A percentile compares a stretch with the other conserved stretches of the same genome.
These are phyloP conservation scores for Atherinosoma microstoma DNA, from an alignment of 2,797 vertebrate species.

Conservation along the genomic window DNA sequence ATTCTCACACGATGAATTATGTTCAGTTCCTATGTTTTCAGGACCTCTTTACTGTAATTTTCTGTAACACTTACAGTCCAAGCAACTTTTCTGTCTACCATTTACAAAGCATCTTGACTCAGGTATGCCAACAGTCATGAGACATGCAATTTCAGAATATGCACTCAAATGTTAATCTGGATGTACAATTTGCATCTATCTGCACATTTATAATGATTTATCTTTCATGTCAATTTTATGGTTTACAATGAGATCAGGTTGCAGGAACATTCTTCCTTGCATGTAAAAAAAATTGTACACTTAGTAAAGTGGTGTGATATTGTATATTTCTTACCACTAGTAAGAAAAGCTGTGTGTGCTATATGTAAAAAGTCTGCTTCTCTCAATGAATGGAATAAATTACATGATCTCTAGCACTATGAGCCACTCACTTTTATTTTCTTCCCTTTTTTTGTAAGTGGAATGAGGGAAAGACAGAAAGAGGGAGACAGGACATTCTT, in stretches of 20 bases:
- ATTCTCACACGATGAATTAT: neutral
- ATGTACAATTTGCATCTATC: neutral
- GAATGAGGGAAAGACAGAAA: constrained; percentile 26
- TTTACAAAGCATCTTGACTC: neutral
- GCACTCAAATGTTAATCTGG: neutral
- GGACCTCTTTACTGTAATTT: neutral
- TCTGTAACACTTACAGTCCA: neutral
- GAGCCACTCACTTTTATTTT: constrained; percentile 10
- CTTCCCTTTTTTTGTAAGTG: neutral
- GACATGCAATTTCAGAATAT: neutral
- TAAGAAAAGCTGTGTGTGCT: constrained; percentile 1
- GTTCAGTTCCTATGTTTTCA: neutral
- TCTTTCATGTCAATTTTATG: neutral
- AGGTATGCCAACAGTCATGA: neutral
- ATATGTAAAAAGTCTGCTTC: constrained; percentile 7
- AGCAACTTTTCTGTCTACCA: neutral
- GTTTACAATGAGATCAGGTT: neutral
- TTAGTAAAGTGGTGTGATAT: neutral
- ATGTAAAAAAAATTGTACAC: neutral
- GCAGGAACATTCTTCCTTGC: neutral
- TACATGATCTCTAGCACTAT: constrained; percentile 38
- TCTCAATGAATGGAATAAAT: constrained; percentile 33
- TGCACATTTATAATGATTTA: neutral
- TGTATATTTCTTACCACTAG: neutral
- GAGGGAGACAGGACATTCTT: constrained; percentile 51